Percentiles rank a stretch among this genome's conserved stretches.
Evolutionary conservation across 2,888 invertebrate species (phyloP).

Genomic region (Drosophila antonietae): DNA sequence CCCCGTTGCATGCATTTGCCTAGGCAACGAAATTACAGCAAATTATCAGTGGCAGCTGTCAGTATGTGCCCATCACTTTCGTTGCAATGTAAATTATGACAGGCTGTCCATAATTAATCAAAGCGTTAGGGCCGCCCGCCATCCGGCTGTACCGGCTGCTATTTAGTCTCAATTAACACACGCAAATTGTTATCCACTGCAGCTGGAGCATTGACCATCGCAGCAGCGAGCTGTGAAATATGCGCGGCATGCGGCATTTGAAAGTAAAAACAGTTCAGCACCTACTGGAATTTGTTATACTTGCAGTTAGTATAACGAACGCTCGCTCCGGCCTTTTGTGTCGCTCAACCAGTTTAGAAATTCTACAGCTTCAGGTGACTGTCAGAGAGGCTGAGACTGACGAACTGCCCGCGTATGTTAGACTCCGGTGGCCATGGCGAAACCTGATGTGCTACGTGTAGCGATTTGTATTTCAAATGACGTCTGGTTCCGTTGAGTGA

Average conservation of each 20-base stretch:
- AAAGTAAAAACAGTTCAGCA: slow-evolving; percentile 73
- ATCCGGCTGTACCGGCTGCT: slow-evolving; percentile 32
- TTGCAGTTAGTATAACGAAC: slow-evolving; percentile 31
- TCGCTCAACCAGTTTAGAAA: slow-evolving; percentile 73
- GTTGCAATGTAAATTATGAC: slow-evolving; percentile 76
- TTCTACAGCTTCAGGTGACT: slow-evolving; percentile 60
- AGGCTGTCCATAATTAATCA: slow-evolving; percentile 78
- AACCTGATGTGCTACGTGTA: slow-evolving; percentile 74
- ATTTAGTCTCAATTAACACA: slow-evolving; percentile 76
- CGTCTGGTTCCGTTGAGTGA: slow-evolving; percentile 74
- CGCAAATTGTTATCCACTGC: slow-evolving; percentile 65
- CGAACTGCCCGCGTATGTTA: slow-evolving; percentile 29
- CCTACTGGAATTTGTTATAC: slow-evolving; percentile 64
- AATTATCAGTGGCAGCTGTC: slow-evolving; percentile 55
- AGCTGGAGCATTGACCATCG: slow-evolving; percentile 19
- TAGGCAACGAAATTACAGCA: slow-evolving; percentile 48
- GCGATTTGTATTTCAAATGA: slow-evolving; percentile 78
- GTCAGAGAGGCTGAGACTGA: slow-evolving; percentile 33
- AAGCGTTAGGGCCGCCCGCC: slow-evolving; percentile 69
- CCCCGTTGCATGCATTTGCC: slow-evolving; percentile 22
- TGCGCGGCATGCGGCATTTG: slow-evolving; percentile 68
- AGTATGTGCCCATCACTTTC: slow-evolving; percentile 24
- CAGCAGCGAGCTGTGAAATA: slow-evolving; percentile 37
- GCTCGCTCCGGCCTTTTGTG: slow-evolving; percentile 57
- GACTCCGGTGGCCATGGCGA: slow-evolving; percentile 50